These are phyloP conservation scores for Zeugodacus cucurbitae DNA, from an alignment of 1,140 invertebrate species.

Conservation along the genomic window DNA sequence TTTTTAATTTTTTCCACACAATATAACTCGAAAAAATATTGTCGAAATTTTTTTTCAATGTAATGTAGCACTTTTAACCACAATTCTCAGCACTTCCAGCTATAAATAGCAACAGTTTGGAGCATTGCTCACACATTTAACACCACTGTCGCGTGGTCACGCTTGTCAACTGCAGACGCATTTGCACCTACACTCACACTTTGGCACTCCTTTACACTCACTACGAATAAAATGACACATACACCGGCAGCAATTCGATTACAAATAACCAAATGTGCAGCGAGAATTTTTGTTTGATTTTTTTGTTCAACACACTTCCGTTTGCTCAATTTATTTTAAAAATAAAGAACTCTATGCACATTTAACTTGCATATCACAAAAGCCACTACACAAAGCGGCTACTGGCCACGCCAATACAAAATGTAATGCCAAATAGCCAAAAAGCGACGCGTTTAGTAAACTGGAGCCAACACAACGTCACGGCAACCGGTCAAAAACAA, in stretches of 20 bases:
- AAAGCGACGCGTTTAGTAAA: neutral
- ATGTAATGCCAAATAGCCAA: neutral
- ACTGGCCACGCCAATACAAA: neutral
- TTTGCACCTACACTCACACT: neutral
- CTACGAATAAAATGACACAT: too few species aligned
- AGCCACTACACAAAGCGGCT: neutral
- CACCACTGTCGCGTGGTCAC: conserved; percentile 10
- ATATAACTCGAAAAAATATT: too few species aligned
- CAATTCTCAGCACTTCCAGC: neutral
- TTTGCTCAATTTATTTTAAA: neutral
- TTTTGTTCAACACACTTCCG: neutral
- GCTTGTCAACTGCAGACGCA: conserved; percentile 26
- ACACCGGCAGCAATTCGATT: neutral
- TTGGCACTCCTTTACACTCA: neutral
- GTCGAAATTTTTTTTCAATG: too few species aligned
- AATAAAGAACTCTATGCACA: neutral
- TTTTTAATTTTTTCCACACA: too few species aligned
- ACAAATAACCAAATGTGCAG: neutral
- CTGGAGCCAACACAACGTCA: neutral
- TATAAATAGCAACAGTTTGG: conserved; percentile 21
- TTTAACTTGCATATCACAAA: neutral
- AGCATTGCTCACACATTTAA: conserved; percentile 5
- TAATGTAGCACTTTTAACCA: neutral
- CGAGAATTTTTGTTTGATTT: neutral
- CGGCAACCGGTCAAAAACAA: conserved; percentile 24